Conservation (phyloP, 2,888 invertebrate species). For the Neoitamus cyanurus region DNA sequence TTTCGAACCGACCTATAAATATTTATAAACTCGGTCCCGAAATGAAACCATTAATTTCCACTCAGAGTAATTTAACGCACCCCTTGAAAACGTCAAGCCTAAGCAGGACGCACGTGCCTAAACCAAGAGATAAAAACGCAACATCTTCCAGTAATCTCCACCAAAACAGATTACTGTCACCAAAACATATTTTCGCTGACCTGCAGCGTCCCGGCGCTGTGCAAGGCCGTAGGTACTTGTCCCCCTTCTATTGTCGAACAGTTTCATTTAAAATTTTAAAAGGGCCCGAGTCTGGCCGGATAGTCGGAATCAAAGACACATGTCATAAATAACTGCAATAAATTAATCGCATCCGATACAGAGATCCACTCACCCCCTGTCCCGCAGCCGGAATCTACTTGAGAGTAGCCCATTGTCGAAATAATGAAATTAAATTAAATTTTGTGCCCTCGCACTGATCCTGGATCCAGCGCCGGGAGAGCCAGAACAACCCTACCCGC, state of each 20-base stretch:
- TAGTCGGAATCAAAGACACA: constrained; percentile 52
- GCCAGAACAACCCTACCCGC: not conserved
- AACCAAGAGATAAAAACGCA: constrained; percentile 48
- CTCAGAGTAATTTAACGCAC: not conserved
- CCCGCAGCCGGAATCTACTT: constrained; percentile 35
- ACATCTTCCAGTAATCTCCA: constrained; percentile 61
- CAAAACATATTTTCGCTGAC: constrained; percentile 64
- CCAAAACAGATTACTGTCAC: constrained; percentile 66
- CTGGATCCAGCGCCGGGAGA: not conserved
- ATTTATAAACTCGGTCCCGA: not conserved
- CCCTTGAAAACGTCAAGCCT: not conserved
- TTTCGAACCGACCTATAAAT: not conserved
- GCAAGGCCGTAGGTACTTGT: not conserved
- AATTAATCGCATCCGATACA: constrained; percentile 66
- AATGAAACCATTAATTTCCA: constrained; percentile 37
- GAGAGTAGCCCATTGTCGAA: constrained; percentile 55
- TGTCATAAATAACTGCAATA: constrained; percentile 66
- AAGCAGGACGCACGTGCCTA: constrained; percentile 44
- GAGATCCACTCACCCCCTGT: constrained; percentile 51
- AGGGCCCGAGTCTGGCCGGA: not conserved
- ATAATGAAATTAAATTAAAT: constrained; percentile 58
- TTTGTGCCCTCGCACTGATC: constrained; percentile 46
- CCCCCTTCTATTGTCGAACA: not conserved
- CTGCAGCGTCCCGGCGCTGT: constrained; percentile 4
- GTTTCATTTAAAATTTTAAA: constrained; percentile 45